Conservation (phyloP, 2,888 invertebrate genomes). For the Uloborus plumipes region DNA sequence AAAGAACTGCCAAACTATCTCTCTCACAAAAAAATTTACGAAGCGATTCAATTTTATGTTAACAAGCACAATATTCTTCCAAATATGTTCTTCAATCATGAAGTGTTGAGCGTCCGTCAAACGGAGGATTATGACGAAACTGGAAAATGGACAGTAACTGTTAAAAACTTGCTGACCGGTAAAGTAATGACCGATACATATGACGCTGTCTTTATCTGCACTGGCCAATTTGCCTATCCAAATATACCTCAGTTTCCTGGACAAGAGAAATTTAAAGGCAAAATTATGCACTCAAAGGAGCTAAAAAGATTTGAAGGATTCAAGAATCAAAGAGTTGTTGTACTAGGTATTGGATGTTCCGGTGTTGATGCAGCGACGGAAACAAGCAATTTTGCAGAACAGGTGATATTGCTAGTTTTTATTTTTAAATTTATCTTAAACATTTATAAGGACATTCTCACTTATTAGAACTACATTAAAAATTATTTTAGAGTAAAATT, state of each 20-base stretch:
- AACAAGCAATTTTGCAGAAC: slow-evolving; percentile 68
- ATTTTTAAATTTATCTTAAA: background rate
- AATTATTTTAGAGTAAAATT: too few relatives aligned
- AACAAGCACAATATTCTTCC: slow-evolving; percentile 26
- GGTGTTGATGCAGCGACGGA: slow-evolving; percentile 72
- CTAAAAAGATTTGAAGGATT: slow-evolving; percentile 65
- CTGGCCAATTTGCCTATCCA: slow-evolving; percentile 73
- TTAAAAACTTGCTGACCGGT: slow-evolving; percentile 35
- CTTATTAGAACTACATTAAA: too few relatives aligned
- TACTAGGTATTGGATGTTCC: slow-evolving; percentile 74
- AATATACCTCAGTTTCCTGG: slow-evolving; percentile 71
- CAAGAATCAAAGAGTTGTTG: slow-evolving; percentile 70
- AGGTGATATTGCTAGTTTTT: slow-evolving; percentile 65
- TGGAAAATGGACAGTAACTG: slow-evolving; percentile 65
- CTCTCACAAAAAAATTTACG: slow-evolving; percentile 66
- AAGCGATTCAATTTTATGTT: slow-evolving; percentile 29
- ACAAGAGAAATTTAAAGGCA: slow-evolving; percentile 69
- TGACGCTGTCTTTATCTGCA: slow-evolving; percentile 73
- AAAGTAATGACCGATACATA: slow-evolving; percentile 56
- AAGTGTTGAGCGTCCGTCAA: slow-evolving; percentile 66
- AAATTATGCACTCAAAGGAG: slow-evolving; percentile 67
- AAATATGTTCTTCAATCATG: slow-evolving; percentile 69
- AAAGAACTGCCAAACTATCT: slow-evolving; percentile 72
- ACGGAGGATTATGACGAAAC: slow-evolving; percentile 50
- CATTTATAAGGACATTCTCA: too few relatives aligned